Evolutionary conservation across 30 jellyfish, hydroid and myxozoan genomes (phyloP), one percentile per base, ranked within the genome.

Genomic region (Hydractinia symbiolongicarpus): DNA sequence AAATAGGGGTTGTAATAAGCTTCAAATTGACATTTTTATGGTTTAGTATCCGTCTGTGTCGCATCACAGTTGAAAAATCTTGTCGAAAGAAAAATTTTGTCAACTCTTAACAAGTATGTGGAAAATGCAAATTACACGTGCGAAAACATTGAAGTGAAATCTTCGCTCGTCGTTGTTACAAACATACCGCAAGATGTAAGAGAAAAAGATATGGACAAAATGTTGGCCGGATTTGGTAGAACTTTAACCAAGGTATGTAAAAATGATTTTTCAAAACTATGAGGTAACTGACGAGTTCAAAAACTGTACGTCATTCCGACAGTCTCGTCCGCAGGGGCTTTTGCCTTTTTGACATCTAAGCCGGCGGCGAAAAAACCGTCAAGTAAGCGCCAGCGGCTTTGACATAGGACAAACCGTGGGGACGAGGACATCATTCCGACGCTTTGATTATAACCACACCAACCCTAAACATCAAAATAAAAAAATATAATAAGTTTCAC

Each of bases 231-330:
- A 50, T 74, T 74, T 50, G 83, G 83, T 5, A 74, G 14, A 50
- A 55, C 66, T 10, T 67, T 74, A 15, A 74, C 83, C 62, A 74
- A 74, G 20, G 83, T 74, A 74, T 58, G 67, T 20, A 30, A 30
- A 30, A 30, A 30, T 30, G 44, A 30, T 0, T 60, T 60, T 60
- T 60, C n/a, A 13, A 60, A 60, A 60, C 17, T 60, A 13, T 0
- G n/a, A 60, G 20, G 70, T 16, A 15, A 60, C 70, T 15, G 70
- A 60, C 17, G 17, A 60, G 2, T 30, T 30, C 1, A 30, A 30
- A 30, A 30, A 30, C 44, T 30, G 44, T 30, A 30, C 44, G 44
- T 30, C 44, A 30, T 30, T 30, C 44, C 44, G 44, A 30, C 44
- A 30, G 2, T 2, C 44, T 30, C 44, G 44, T 30, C 44, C 44